Conservation (phyloP, 1,140 invertebrate species). For the Bradysia coprophila region DNA sequence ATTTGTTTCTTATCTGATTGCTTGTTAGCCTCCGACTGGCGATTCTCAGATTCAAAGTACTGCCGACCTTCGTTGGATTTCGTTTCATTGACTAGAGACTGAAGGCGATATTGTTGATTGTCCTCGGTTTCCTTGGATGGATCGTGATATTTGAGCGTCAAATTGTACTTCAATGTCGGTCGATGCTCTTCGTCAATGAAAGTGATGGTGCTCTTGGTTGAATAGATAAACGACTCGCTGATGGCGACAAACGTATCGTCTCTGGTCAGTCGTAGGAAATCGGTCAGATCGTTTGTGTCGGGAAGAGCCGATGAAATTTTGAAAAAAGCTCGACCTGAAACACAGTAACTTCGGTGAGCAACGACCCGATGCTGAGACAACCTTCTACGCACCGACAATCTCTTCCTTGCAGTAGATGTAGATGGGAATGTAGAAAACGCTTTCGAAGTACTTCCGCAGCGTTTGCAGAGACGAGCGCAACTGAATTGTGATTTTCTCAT, state of each 20-base stretch:
- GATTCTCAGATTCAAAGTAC: too few species aligned
- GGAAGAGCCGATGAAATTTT: too few species aligned
- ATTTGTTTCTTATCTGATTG: too few species aligned
- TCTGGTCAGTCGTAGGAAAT: background rate
- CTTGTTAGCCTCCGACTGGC: too few species aligned
- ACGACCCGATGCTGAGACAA: background rate
- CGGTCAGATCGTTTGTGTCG: background rate
- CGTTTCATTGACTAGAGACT: too few species aligned
- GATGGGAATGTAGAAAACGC: constrained; percentile 3
- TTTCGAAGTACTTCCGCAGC: constrained; percentile 2
- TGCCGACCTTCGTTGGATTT: too few species aligned
- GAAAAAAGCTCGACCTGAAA: background rate
- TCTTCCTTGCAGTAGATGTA: background rate
- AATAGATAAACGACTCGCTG: background rate
- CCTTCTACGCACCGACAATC: background rate
- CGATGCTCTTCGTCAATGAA: too few species aligned
- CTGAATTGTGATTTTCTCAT: constrained; percentile 3
- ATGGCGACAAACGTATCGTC: background rate
- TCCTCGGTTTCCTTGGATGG: too few species aligned
- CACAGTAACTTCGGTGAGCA: background rate
- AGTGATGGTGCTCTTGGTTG: background rate
- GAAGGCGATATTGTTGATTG: too few species aligned
- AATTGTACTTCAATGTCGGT: too few species aligned
- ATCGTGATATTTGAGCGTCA: too few species aligned
- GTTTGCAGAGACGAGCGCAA: constrained; percentile 1